Evolutionary conservation across 2,888 invertebrate species (phyloP).

Genomic region (Ophion costatus): DNA sequence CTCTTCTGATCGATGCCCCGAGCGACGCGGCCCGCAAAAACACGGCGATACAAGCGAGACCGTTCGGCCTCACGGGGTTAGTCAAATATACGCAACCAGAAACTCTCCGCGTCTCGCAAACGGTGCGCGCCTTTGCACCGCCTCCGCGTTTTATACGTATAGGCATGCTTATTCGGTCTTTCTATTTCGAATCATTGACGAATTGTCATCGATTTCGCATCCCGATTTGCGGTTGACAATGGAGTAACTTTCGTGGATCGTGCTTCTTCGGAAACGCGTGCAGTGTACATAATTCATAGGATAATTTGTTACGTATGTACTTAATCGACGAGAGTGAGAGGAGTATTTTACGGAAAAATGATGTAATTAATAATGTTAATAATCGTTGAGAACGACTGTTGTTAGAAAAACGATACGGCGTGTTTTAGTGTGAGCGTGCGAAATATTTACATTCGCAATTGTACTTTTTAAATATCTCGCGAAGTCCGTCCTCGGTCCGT

Average conservation of each 20-base stretch:
- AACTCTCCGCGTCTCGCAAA: not conserved
- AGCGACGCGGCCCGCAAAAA: not conserved
- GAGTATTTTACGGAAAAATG: conserved; percentile 49
- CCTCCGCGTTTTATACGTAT: not conserved
- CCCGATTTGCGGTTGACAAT: not conserved
- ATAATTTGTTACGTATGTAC: conserved; percentile 56
- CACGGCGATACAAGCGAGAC: not conserved
- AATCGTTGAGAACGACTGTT: conserved; percentile 37
- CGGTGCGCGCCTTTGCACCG: not conserved
- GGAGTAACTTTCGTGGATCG: not conserved
- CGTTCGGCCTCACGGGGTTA: not conserved
- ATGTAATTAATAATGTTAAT: conserved; percentile 34
- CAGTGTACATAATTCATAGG: conserved; percentile 48
- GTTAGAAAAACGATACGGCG: conserved; percentile 15
- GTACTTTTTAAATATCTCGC: conserved; percentile 33
- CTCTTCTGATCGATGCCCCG: conserved; percentile 74
- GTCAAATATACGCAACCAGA: not conserved
- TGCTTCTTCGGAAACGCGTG: conserved; percentile 2
- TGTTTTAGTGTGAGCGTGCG: conserved; percentile 13
- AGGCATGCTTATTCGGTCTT: not conserved
- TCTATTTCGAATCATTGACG: not conserved
- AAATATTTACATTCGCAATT: conserved; percentile 44
- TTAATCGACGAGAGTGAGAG: conserved; percentile 23
- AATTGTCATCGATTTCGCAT: not conserved
- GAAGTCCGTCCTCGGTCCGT: conserved; percentile 60